phyloP scores from a whole-genome alignment of 2,113 vertebrate genomes.

The Caloenas nicobarica region DNA sequence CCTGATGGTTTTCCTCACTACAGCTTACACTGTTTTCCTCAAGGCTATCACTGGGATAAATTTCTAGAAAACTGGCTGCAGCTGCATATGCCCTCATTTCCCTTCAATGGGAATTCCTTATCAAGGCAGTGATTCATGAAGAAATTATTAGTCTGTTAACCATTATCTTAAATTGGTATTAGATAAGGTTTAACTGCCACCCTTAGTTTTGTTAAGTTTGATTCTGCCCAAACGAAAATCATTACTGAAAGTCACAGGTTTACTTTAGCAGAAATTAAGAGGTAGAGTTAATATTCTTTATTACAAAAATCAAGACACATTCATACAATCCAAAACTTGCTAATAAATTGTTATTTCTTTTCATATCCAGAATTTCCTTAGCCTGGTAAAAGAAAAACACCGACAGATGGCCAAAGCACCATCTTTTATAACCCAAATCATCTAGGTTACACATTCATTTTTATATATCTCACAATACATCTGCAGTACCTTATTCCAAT shows the following conservation, averaged over 20 bases:
- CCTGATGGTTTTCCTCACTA: neutral
- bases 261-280: slow-evolving; percentile 30
- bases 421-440: neutral
- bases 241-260: neutral
- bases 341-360: slow-evolving; percentile 25
- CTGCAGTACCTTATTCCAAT: neutral
- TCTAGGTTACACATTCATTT: slow-evolving; percentile 47
- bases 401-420: neutral
- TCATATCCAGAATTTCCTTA: neutral
- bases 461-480: slow-evolving; percentile 9
- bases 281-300: slow-evolving; percentile 57
- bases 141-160: neutral
- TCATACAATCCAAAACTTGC: slow-evolving; percentile 37
- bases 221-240: neutral
- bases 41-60: neutral
- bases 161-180: neutral
- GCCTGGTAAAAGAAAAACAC: neutral
- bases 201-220: neutral
- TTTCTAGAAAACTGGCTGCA: neutral
- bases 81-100: neutral
- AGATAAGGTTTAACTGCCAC: neutral
- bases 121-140: neutral
- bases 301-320: slow-evolving; percentile 58
- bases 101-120: neutral
- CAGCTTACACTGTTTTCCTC: neutral